Evolutionary conservation across 2,113 vertebrate genomes (phyloP), one percentile per base, ranked within the genome.

Genomic region (Thymallus thymallus): DNA sequence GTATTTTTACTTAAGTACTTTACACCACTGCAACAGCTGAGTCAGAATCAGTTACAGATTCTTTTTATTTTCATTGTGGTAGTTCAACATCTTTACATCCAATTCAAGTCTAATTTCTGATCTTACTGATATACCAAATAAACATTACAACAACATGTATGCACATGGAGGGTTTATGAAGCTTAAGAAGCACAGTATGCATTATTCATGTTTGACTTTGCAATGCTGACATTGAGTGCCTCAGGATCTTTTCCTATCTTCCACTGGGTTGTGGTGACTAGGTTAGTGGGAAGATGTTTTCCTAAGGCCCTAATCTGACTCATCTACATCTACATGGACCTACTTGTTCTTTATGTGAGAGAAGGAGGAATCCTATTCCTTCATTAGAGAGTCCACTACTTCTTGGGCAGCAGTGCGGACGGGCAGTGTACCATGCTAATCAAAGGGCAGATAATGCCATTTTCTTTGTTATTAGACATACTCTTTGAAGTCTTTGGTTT

Each of bases 281-380:
- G 32, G 14, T 7, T 20, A 75, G 63, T 26, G 76, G 63, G 72
- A 70, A 56, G 76, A 41, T 12, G 35, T 9, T 30, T 16, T 55
- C 45, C 22, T 82, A 66, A 32, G 76, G 73, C 65, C 68, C 58
- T 60, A 68, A 80, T 84, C 75, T 73, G 78, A 73, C 83, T 77
- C 26, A 41, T 41, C 35, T 41, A 41, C 35, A 41, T 71, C 80
- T 84, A 72, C 3, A 60, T 23, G 75, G 77, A 60, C 65, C 70
- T 76, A 83, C 86, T 85, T 72, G 77, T 74, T 84, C 85, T 83
- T 87, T 83, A 88, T 70, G 77, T 68, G 75, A 80, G 74, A 84
- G 68, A 65, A 76, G 60, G 75, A 82, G 84, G 86, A 86, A 20
- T 55, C 62, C 45, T 71, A 72, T 60, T 73, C 66, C 69, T 9